Evolutionary conservation across 2,113 vertebrate genomes (phyloP).

Genomic region (Coracopsis vasa): DNA sequence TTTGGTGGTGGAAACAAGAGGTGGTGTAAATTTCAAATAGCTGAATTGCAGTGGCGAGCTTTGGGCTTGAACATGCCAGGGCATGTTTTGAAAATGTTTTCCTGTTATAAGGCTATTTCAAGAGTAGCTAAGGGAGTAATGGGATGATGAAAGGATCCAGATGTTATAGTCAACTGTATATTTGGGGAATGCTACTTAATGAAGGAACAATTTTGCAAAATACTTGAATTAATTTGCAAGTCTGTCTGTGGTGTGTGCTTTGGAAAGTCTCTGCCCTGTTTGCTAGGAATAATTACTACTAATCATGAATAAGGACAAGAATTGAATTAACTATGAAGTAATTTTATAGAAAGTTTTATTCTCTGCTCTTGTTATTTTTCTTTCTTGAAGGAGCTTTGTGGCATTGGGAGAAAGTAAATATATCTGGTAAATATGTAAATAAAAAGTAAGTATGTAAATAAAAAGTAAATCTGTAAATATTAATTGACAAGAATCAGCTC

Average conservation of each 20-base stretch:
- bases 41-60: background rate
- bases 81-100: slow-evolving; percentile 56
- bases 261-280: background rate
- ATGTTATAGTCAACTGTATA: slow-evolving; percentile 38
- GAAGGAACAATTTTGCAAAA: slow-evolving; percentile 42
- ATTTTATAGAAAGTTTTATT: background rate
- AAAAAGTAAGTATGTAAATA: background rate
- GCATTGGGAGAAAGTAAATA: background rate
- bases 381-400: background rate
- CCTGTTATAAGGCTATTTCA: slow-evolving; percentile 37
- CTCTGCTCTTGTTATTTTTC: background rate
- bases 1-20: background rate
- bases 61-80: slow-evolving; percentile 20
- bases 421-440: background rate
- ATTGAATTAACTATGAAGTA: background rate
- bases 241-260: background rate
- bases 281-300: background rate
- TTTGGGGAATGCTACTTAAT: slow-evolving; percentile 6
- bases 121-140: slow-evolving; percentile 31
- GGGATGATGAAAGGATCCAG: slow-evolving; percentile 42
- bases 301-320: background rate
- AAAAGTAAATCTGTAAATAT: background rate
- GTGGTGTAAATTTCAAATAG: slow-evolving; percentile 29
- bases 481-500: background rate
- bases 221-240: slow-evolving; percentile 30